Evolutionary conservation across 2,113 vertebrate genomes (phyloP), one percentile per base, ranked within the genome.

Genomic region (Tauraco erythrolophus): DNA sequence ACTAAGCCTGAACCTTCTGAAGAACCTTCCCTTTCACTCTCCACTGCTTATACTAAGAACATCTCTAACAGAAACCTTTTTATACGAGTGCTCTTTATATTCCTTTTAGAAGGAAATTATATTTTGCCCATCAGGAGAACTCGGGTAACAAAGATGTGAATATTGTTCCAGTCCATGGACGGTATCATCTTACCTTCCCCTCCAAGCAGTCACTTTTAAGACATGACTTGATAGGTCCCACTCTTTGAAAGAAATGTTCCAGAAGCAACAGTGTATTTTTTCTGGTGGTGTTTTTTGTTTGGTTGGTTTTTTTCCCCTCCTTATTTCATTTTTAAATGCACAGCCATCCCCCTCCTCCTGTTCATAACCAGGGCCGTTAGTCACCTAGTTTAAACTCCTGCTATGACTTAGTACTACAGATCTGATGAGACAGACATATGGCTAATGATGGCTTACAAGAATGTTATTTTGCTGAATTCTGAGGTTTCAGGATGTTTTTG

Each of bases 81-180:
- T 5, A 27, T 19, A 33, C 0, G 2, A 51, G 43, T 17, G 51
- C 23, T 35, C 56, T 27, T 75, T 25, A 9, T 2, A 39, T 23
- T 35, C 23, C 0, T 4, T 22, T 0, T 31, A 14, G 14, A 72
- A 72, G 16, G 53, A 37, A 61, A 58, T 3, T 6, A 4, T 3
- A 4, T 23, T 62, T 27, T 46, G 46, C 43, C 8, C 2, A 28
- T 11, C 31, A 54, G 46, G 27, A 75, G 21, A 77, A 61, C 19
- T 61, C 3, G 0, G 13, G 69, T 17, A 41, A 25, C 56, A 76
- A 21, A 51, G 54, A 56, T 16, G 41, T 8, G 57, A 61, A 66
- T 21, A 27, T n/a, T 81, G 48, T 62, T 88, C 39, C 45, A 30
- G n/a, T 22, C 69, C 19, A 4, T 1, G 35, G 18, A 4, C 1